Evolutionary conservation across 2,888 invertebrate species (phyloP).

Genomic region (Epinotia nisella): DNA sequence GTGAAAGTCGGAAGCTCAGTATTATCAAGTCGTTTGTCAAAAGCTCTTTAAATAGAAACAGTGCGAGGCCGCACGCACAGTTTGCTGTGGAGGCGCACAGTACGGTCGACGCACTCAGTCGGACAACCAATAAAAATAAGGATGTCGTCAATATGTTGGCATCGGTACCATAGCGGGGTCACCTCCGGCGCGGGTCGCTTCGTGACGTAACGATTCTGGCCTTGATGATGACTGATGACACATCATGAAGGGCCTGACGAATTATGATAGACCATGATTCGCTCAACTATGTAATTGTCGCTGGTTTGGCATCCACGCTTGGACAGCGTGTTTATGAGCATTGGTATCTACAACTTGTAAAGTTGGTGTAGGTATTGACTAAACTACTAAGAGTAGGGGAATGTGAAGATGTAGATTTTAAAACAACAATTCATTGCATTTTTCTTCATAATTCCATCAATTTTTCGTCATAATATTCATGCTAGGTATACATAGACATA

Average conservation of each 20-base stretch:
- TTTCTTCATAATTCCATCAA: not conserved
- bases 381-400: not conserved
- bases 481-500: not conserved
- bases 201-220: slow-evolving; percentile 50
- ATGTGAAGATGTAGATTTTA: not conserved
- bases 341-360: not conserved
- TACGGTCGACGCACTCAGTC: slow-evolving; percentile 80
- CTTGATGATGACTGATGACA: slow-evolving; percentile 49
- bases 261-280: slow-evolving; percentile 42
- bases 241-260: slow-evolving; percentile 51
- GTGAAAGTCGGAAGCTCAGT: slow-evolving; percentile 38
- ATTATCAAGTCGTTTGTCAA: slow-evolving; percentile 42
- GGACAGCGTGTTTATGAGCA: slow-evolving; percentile 12
- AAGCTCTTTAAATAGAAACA: slow-evolving; percentile 57
- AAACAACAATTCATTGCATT: not conserved
- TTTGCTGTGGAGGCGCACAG: slow-evolving; percentile 64
- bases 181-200: slow-evolving; percentile 66
- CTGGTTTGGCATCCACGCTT: slow-evolving; percentile 10
- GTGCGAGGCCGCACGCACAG: slow-evolving; percentile 79
- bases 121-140: slow-evolving; percentile 81
- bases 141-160: slow-evolving; percentile 84
- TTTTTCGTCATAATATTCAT: not conserved
- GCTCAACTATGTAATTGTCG: slow-evolving; percentile 42
- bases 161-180: slow-evolving; percentile 73
- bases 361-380: not conserved